A percentile compares a stretch with the other conserved stretches of the same genome.
Conservation (phyloP, 2,797 vertebrate genomes). For the Pangasius larnaudii region DNA sequence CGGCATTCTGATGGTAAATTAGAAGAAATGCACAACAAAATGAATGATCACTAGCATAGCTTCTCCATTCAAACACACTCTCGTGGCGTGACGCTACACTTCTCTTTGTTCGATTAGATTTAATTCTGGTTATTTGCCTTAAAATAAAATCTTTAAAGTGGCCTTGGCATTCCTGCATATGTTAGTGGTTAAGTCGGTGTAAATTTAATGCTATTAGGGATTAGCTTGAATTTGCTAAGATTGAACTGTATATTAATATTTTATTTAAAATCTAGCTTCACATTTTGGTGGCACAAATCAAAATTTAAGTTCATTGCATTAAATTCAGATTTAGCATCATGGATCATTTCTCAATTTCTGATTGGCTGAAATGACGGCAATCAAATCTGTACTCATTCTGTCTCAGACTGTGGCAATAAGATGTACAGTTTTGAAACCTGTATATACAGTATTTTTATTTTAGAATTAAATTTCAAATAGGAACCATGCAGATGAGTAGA, state of each 20-base stretch:
- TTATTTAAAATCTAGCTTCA: not conserved
- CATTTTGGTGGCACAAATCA: not conserved
- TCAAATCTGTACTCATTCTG: not conserved
- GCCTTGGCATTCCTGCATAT: too few relatives aligned
- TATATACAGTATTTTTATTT: not conserved
- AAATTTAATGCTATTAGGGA: not conserved
- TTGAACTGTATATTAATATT: not conserved
- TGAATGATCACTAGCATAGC: not conserved
- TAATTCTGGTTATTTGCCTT: not conserved
- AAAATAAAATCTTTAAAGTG: not conserved
- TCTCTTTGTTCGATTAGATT: not conserved
- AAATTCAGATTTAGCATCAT: not conserved
- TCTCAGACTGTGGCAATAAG: not conserved
- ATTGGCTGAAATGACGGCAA: not conserved
- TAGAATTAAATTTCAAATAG: not conserved
- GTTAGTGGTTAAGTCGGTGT: not conserved
- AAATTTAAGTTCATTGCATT: not conserved
- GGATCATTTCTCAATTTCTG: not conserved
- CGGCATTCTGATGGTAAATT: not conserved
- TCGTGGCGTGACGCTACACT: too few relatives aligned
- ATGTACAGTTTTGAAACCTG: not conserved
- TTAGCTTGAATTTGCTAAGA: not conserved
- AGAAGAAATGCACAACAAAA: not conserved
- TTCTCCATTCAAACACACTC: not conserved
- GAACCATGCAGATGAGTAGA: not conserved